These are phyloP conservation scores for Syngnathoides biaculeatus DNA, from an alignment of 2,113 vertebrate genomes.

Conservation along the genomic window DNA sequence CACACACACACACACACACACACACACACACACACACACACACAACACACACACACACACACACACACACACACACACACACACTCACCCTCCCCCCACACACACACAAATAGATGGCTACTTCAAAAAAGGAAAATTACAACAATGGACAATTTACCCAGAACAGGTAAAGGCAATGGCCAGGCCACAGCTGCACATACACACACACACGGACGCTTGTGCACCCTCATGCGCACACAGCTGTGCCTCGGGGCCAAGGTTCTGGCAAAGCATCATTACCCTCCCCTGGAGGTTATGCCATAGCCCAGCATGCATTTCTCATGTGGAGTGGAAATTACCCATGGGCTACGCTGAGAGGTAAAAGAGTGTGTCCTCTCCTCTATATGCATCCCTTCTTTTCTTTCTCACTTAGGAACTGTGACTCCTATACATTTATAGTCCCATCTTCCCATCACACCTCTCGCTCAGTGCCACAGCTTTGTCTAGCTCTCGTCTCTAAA, in stretches of 20 bases:
- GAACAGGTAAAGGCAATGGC: conserved; percentile 64
- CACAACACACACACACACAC: conserved; percentile 17
- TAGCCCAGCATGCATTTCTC: conserved; percentile 76
- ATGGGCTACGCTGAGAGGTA: conserved; percentile 70
- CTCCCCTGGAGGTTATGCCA: conserved; percentile 73
- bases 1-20: conserved; percentile 12
- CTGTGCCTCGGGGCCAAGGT: conserved; percentile 69
- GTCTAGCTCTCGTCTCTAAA: neutral
- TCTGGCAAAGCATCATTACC: conserved; percentile 75
- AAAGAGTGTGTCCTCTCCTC: conserved; percentile 63
- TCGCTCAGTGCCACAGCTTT: neutral
- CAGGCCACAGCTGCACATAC: conserved; percentile 37
- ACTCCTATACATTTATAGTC: conserved; percentile 27
- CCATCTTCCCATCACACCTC: conserved; percentile 9
- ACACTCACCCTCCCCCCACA: conserved; percentile 11
- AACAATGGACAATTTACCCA: conserved; percentile 70
- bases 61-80: conserved; percentile 25
- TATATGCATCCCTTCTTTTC: conserved; percentile 46
- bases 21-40: conserved; percentile 25
- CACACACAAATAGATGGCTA: conserved; percentile 38
- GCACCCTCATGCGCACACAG: conserved; percentile 43
- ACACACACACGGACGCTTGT: neutral
- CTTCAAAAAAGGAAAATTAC: conserved; percentile 64
- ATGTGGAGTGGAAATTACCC: conserved; percentile 74
- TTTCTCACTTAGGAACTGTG: conserved; percentile 40